Evolutionary conservation across 2,113 vertebrate species (phyloP), one percentile per base, ranked within the genome.

Genomic region (Oryzias woworae): DNA sequence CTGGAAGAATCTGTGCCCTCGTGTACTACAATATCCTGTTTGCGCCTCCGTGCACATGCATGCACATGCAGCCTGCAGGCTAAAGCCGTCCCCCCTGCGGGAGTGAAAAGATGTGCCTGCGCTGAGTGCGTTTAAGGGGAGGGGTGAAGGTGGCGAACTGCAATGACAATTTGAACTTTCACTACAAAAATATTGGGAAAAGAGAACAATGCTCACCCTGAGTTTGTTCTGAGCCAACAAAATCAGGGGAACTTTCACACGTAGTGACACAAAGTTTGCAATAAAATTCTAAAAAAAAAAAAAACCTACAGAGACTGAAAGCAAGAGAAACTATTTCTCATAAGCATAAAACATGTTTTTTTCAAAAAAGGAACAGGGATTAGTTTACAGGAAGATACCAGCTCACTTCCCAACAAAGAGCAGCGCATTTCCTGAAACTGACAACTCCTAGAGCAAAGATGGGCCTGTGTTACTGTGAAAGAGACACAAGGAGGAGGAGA

Each of bases 1-100:
- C 78, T 66, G 76, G 78, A 83, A 75, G 70, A 87, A 78, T 87
- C 77, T 73, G 68, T 81, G 66, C 75, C 66, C 70, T 78, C 14
- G 72, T 89, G 78, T 88, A 80, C 81, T 81, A 86, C 84, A 90
- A 86, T 88, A 88, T 91, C 87, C 86, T 89, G 87, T 90, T 87
- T 87, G 84, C 80, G 23, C 57, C 18, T 36, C 45, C 62, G 58
- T 28, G 41, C 65, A 58, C 58, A 66, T 60, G 53, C 55, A 56
- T 56, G 44, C 47, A 52, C 59, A 46, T 36, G 7, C 42, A 55
- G 6, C 65, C 43, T 62, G 66, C 51, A 62, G 66, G 67, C 57
- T 72, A 43, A 44, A 65, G 36, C 42, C 43, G 8, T 2, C 36
- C 8, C 36, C 36, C 45, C 57, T 50, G 24, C 26, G 26, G 13